A percentile compares a stretch with the other conserved stretches of the same genome.
Conservation (phyloP, 2,113 vertebrate genomes). For the Mesitornis unicolor region DNA sequence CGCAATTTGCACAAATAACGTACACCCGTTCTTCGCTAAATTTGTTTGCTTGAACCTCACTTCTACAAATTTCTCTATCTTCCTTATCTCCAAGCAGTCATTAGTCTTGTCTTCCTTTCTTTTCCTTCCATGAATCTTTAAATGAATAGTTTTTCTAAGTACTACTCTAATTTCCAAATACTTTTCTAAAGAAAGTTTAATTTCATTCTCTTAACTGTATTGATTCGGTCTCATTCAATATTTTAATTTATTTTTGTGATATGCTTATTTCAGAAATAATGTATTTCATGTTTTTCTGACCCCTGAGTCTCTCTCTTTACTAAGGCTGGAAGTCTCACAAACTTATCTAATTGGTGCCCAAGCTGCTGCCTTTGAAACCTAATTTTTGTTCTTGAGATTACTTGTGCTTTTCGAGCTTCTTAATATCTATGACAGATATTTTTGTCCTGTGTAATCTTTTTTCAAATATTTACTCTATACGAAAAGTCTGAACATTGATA, state of each 20-base stretch:
- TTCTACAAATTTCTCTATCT: neutral
- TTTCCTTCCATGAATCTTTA: neutral
- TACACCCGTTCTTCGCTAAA: neutral
- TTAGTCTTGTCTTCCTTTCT: neutral
- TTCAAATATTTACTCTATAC: neutral
- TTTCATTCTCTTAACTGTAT: neutral
- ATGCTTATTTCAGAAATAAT: neutral
- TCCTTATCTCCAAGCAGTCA: neutral
- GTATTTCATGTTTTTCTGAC: neutral
- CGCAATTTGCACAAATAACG: neutral
- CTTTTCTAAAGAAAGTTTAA: neutral
- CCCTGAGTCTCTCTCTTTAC: neutral
- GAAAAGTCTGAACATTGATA: neutral
- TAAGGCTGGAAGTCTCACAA: neutral
- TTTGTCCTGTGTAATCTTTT: neutral
- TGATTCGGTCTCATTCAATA: neutral
- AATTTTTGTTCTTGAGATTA: neutral
- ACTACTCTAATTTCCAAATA: neutral
- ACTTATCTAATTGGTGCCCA: neutral
- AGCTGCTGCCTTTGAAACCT: neutral
- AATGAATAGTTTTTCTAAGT: neutral
- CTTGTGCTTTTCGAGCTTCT: neutral
- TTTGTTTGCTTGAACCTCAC: neutral
- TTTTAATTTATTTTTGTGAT: neutral
- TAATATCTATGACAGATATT: neutral